Percentiles rank a stretch among this genome's conserved stretches.
These are phyloP conservation scores for Alaudala cheleensis DNA, from an alignment of 2,113 vertebrate species.

Conservation along the genomic window DNA sequence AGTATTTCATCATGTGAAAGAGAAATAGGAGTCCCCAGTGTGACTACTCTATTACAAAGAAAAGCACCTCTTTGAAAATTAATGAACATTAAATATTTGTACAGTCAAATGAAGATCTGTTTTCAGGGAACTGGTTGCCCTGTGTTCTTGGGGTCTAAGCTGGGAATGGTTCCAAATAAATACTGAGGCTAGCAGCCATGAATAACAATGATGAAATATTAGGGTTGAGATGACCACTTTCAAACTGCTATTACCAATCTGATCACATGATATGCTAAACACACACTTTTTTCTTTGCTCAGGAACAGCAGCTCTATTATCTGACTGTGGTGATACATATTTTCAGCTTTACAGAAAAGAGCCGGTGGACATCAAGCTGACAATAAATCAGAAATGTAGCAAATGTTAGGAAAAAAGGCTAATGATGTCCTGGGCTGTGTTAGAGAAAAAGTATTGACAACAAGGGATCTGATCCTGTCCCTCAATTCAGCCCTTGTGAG, in stretches of 20 bases:
- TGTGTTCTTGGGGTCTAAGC: not conserved
- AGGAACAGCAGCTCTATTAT: not conserved
- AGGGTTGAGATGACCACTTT: not conserved
- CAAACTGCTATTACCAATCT: not conserved
- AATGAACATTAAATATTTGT: conserved; percentile 67
- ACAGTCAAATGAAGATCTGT: conserved; percentile 24
- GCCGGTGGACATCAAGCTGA: not conserved
- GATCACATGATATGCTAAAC: not conserved
- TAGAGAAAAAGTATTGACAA: not conserved
- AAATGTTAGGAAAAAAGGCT: not conserved
- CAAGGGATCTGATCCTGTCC: not conserved
- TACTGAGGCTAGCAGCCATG: not conserved
- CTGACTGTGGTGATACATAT: not conserved
- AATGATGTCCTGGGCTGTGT: not conserved
- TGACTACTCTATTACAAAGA: conserved; percentile 39
- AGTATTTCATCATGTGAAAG: conserved; percentile 28
- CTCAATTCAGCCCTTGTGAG: not conserved
- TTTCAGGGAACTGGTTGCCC: not conserved
- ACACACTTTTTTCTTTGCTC: not conserved
- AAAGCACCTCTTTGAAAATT: conserved; percentile 59
- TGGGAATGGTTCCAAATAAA: conserved; percentile 38
- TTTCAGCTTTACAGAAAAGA: not conserved
- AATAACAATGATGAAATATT: conserved; percentile 5
- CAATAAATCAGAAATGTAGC: not conserved
- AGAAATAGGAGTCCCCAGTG: conserved; percentile 20